Evolutionary conservation across 2,113 vertebrate species (phyloP), one percentile per base, ranked within the genome.

Genomic region (Neodon shergylaensis): DNA sequence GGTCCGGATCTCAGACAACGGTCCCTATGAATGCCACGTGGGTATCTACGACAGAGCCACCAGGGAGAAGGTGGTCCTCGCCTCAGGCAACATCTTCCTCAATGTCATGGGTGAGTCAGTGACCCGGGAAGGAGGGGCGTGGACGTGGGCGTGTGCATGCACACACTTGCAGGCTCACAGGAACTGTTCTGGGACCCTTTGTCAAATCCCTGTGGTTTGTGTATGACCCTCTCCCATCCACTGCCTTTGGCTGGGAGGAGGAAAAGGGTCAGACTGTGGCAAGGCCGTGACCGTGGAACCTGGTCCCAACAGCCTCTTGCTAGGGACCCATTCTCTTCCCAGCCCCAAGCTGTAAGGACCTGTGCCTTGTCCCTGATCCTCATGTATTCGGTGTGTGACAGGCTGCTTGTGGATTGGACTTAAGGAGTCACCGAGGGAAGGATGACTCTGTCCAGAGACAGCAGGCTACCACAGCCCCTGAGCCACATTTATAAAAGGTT

Each of bases 1-100:
- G 97, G 99, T 99, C 73, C 99, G 99, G 39, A 99, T 99, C 97
- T 99, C 99, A 0, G 99, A 99, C 97, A 99, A 99, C 0, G 99
- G 99, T 14, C 98, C 99, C 61, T 99, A 99, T 0, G 99, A 99
- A 97, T 99, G 99, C 93, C 99, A 99, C 0, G 99, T 99, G 96
- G 99, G 99, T 24, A 99, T 99, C 97, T 99, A 99, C 0, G 99
- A 99, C 98, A 98, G 98, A 3, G 98, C 98, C 26, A 99, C 99
- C 0, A 95, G 99, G 77, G 99, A 99, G 96, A 99, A 99, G 94
- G 99, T 99, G 97, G 99, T 99, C 36, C 98, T 99, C 78, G 99
- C 99, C 0, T 99, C 99, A 0, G 99, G 99, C 76, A 99, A 99
- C 21, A 98, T 99, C 61, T 98, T 98, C 92, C 99, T 99, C 96